Base-by-base conservation (phyloP, 2,888 invertebrate genomes). In the Archaeoteleia sp. region DNA sequence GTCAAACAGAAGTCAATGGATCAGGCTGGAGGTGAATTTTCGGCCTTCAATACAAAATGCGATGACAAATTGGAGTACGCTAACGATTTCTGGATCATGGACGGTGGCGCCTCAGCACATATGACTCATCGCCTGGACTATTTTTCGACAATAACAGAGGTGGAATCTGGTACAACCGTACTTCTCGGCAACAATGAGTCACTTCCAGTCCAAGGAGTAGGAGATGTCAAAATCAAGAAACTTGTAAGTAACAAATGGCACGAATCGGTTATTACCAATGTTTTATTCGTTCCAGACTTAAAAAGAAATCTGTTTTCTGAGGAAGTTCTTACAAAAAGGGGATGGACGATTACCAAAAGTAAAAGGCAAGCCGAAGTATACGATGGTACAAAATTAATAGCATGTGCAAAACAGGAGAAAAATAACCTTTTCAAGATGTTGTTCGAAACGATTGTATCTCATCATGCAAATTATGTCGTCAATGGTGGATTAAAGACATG, bases 91-190 rank as follows among this genome's bases (percentile, higher is more conserved):
- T 67, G 62, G 62, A 53, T 48, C 12, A 51, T 57, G 45, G 67
- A 61, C 15, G 63, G 70, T 37, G 60, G 70, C 10, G 54, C 66
- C 10, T 66, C 66, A 7, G 55, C 51, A 10, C 65, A 61, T 40
- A 70, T 70, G 66, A 53, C 58, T 23, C 54, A 48, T 34, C 35
- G 32, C 6, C 42, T 15, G 23, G 42, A 65, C 10, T 58, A 15
- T n/a, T 67, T 61, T 32, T 42, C 48, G 4, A 25, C 12, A 7
- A 8, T 61, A 10, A 35, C 25, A 9, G 39, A 43, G 5, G 25
- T 23, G n/a, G 32, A 10, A n/a, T 9, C 7, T 12, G 43, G 29
- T 3, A 29, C 43, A 13, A 20, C 25, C 3, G 62, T 54, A n/a
- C 14, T 39, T 15, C 40, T 62, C 1, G 55, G 35, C 13, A 49